Conservation (phyloP, 2,113 vertebrate species). For the Rhabdornis inornatus region DNA sequence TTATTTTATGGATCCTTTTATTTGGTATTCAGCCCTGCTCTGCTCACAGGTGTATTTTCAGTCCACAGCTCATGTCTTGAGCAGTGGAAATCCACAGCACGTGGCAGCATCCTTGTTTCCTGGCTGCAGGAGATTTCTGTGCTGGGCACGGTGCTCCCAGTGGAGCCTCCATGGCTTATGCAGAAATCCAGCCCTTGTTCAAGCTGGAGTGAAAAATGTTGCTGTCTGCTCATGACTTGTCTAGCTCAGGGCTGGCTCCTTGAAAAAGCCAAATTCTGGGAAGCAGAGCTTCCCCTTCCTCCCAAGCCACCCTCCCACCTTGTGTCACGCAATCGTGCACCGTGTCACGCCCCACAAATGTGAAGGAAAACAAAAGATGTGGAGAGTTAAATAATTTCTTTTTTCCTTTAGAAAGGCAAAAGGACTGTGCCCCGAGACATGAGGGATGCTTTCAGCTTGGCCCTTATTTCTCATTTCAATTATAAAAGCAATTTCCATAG, state of each 20-base stretch:
- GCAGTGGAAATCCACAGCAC: neutral
- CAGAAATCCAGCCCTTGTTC: neutral
- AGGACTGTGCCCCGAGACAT: neutral
- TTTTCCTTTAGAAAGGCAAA: neutral
- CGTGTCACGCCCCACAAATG: accelerated
- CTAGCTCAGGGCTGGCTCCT: neutral
- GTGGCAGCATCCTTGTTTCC: neutral
- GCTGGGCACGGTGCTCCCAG: neutral
- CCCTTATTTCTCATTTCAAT: neutral
- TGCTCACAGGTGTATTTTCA: neutral
- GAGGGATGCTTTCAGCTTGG: neutral
- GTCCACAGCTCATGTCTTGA: neutral
- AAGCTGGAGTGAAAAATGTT: neutral
- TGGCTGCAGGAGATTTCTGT: neutral
- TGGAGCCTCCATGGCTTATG: neutral
- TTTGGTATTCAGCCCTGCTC: neutral
- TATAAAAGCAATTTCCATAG: conserved; percentile 8
- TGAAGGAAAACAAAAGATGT: neutral
- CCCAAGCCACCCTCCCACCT: neutral
- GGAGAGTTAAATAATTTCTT: neutral
- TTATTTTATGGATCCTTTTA: neutral
- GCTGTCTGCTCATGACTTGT: neutral
- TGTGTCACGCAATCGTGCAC: accelerated
- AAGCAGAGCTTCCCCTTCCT: neutral
- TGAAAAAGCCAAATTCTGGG: neutral